Evolutionary conservation across 2,113 vertebrate species (phyloP), one percentile per base, ranked within the genome.

Genomic region (Struthio camelus): DNA sequence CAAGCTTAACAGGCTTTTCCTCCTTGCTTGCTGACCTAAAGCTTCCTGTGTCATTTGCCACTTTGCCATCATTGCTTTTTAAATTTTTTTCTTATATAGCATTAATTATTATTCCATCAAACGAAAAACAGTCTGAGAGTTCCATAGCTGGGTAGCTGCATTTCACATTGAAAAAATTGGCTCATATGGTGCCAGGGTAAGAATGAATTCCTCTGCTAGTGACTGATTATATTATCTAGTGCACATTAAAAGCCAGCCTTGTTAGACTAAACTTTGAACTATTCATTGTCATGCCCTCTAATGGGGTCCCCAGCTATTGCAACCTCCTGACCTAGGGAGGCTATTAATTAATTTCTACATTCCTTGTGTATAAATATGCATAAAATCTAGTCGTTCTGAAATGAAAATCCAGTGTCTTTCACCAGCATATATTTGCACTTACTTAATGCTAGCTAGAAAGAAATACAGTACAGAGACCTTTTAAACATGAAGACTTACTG

Each of bases 61-160:
- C 28, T 87, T 93, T 85, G 32, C 75, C 59, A 67, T 65, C 50
- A 48, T 20, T 27, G 16, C 11, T 82, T 61, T 56, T 77, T 81
- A 30, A 88, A 50, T 6, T 20, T 44, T 10, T 2, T 8, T 2
- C 14, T 88, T 66, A 73, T 65, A 17, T 24, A 75, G 30, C 44
- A 88, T 65, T 94, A 83, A 76, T 94, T 94, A 91, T 73, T 85
- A 9, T 93, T 96, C 83, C 80, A 80, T 53, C 50, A 80, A 93
- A 87, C 40, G 82, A 80, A 91, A 79, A 72, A 6, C 2, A 9
- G 3, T 53, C 48, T 80, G 20, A 51, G 38, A 85, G 23, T 51
- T 71, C 56, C 62, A 1, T 16, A 0, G 82, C 40, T 56, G 79
- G 18, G 32, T 59, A 42, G 44, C 40, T 80, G 40, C 44, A 12